phyloP scores from a whole-genome alignment of 2,888 invertebrate species.

The Phyllotreta cruciferae region DNA sequence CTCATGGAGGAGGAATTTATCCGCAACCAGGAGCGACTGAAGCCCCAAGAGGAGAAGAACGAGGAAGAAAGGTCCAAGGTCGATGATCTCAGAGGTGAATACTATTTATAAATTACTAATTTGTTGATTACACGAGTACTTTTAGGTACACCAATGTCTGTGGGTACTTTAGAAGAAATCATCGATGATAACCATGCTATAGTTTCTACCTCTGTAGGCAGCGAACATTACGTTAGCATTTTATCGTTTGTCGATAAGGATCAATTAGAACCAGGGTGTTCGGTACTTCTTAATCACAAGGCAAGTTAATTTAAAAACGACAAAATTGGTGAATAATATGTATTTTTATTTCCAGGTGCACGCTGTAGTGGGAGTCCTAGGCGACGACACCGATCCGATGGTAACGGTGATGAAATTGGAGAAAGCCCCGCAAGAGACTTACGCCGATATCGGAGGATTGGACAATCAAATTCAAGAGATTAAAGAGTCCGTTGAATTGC shows the following conservation, averaged over 20 bases:
- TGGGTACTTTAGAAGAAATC: slow-evolving; percentile 98
- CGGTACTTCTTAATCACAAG: slow-evolving; percentile 97
- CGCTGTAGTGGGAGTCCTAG: slow-evolving; percentile 92
- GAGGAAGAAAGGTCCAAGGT: slow-evolving; percentile 98
- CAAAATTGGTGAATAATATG: slow-evolving; percentile 54
- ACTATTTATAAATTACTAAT: background rate
- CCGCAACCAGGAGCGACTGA: slow-evolving; percentile 95
- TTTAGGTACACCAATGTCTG: slow-evolving; percentile 97
- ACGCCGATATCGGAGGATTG: slow-evolving; percentile 97
- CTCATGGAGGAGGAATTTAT: slow-evolving; percentile 99
- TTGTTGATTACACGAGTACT: background rate
- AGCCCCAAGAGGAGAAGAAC: slow-evolving; percentile 99
- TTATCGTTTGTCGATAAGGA: slow-evolving; percentile 99
- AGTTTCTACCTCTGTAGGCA: slow-evolving; percentile 98
- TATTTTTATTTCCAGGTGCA: slow-evolving; percentile 68
- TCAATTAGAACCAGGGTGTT: slow-evolving; percentile 98
- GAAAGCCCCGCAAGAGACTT: slow-evolving; percentile 99
- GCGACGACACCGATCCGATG: slow-evolving; percentile 99
- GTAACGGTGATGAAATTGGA: slow-evolving; percentile 99
- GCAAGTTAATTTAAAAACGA: slow-evolving; percentile 96
- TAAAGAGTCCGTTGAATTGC: slow-evolving; percentile 97
- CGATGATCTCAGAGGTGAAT: slow-evolving; percentile 82
- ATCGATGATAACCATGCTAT: slow-evolving; percentile 99
- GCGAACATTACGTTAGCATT: slow-evolving; percentile 99
- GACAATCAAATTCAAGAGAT: slow-evolving; percentile 98